These are phyloP conservation scores for Bos taurus DNA, from an alignment of 2,113 vertebrate species.

Conservation along the genomic window DNA sequence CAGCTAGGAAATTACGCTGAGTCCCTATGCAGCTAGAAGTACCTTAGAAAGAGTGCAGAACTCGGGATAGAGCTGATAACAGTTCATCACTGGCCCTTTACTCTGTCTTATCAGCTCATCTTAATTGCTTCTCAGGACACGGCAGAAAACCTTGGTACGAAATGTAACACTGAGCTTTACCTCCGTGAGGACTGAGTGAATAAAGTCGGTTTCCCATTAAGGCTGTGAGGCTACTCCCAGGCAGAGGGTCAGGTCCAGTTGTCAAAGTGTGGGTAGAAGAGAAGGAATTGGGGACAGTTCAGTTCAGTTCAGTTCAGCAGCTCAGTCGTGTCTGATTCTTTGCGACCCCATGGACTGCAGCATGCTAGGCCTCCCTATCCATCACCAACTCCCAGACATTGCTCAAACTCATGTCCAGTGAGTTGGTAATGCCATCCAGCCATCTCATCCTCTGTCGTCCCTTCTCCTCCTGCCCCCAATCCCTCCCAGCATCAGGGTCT, in stretches of 20 bases:
- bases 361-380: too few species aligned
- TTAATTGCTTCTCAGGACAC: neutral
- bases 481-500: too few species aligned
- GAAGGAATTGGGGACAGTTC: neutral
- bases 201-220: neutral
- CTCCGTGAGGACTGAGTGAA: neutral
- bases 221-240: neutral
- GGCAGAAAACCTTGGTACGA: neutral
- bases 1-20: neutral
- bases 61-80: rapidly evolving
- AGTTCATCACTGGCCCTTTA: too few species aligned
- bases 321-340: too few species aligned
- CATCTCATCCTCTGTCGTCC: too few species aligned
- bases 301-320: too few species aligned
- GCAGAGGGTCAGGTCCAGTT: neutral
- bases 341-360: too few species aligned
- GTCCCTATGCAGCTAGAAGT: neutral
- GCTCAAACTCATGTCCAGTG: too few species aligned
- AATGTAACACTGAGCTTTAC: neutral
- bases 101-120: neutral
- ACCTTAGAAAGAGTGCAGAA: neutral
- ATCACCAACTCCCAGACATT: too few species aligned
- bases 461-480: too few species aligned
- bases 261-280: neutral
- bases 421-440: too few species aligned